These are phyloP conservation scores for Monochamus alternatus DNA, from an alignment of 2,888 invertebrate genomes.

Conservation along the genomic window DNA sequence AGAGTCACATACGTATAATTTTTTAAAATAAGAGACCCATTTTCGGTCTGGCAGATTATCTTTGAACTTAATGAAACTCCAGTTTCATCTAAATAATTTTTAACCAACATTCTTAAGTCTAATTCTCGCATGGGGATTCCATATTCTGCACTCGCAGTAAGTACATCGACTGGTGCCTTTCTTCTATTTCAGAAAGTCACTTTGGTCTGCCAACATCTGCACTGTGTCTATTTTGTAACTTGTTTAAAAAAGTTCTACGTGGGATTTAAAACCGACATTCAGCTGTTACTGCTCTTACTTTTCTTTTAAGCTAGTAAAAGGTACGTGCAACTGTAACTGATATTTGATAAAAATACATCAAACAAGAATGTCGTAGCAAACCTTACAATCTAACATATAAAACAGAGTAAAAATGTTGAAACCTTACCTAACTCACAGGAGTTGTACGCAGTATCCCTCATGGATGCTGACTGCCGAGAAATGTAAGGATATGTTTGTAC, in stretches of 20 bases:
- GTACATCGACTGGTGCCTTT: too few relatives aligned
- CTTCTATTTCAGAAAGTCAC: too few relatives aligned
- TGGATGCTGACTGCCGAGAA: background rate
- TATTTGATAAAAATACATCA: background rate
- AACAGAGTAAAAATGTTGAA: background rate
- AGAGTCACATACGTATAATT: too few relatives aligned
- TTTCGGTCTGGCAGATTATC: background rate
- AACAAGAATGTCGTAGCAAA: background rate
- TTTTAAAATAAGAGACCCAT: background rate
- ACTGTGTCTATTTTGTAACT: background rate
- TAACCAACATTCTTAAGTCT: too few relatives aligned
- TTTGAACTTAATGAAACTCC: too few relatives aligned
- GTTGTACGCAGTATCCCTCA: background rate
- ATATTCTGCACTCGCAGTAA: too few relatives aligned
- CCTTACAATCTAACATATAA: background rate
- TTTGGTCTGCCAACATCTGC: too few relatives aligned
- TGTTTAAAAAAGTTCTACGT: background rate
- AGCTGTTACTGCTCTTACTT: background rate
- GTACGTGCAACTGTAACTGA: background rate
- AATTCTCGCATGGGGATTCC: too few relatives aligned
- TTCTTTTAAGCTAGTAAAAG: background rate
- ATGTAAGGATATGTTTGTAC: background rate
- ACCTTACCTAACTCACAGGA: background rate
- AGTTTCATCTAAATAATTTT: too few relatives aligned
- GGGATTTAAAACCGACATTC: background rate